Percentiles rank a stretch among this genome's conserved stretches.
Conservation (phyloP, 1,140 invertebrate genomes). For the Brachionus asplanchnoidis region DNA sequence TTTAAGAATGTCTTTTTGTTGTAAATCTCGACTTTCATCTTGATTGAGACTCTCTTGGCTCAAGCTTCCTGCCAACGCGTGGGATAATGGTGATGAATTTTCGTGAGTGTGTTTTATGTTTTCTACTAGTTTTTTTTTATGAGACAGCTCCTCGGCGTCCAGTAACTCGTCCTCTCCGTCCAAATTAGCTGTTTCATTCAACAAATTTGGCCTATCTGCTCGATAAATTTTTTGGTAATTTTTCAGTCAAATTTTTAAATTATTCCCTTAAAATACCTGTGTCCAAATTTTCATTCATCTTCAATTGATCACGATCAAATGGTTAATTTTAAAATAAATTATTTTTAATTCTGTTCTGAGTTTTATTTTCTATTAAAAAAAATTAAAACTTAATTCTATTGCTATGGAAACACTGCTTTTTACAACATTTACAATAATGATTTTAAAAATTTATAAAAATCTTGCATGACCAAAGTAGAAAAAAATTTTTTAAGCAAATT, state of each 20-base stretch:
- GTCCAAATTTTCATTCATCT: neutral
- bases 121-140: slow-evolving; percentile 6
- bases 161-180: neutral
- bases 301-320: neutral
- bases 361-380: neutral
- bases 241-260: neutral
- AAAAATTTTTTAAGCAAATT: neutral
- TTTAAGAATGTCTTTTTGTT: neutral
- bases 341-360: neutral
- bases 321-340: neutral
- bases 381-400: neutral
- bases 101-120: neutral
- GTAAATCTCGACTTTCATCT: neutral
- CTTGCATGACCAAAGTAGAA: neutral
- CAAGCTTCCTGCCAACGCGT: neutral
- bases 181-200: neutral
- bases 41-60: neutral
- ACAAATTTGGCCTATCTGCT: neutral
- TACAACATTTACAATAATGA: neutral
- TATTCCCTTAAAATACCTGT: neutral
- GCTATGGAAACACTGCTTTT: neutral
- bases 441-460: neutral
- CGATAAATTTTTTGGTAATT: neutral
- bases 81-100: neutral
- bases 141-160: slow-evolving; percentile 2